Conservation (phyloP, 2,113 vertebrate species). For the Odontesthes bonariensis region DNA sequence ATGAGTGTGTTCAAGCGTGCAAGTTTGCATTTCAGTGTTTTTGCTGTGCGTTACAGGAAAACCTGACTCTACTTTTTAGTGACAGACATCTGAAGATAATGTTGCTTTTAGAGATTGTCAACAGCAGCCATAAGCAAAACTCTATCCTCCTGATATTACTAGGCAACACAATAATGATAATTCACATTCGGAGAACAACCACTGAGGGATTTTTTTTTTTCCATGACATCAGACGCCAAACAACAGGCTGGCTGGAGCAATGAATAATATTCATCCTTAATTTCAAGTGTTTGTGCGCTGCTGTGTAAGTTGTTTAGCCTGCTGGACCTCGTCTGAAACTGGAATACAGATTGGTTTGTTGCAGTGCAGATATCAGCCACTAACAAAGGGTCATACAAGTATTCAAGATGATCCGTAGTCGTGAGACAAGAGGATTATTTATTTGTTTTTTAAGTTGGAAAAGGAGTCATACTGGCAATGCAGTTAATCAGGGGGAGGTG, state of each 20-base stretch:
- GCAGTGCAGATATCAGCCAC: constrained; percentile 23
- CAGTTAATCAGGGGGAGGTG: no score
- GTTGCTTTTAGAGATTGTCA: constrained; percentile 57
- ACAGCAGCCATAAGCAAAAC: constrained; percentile 43
- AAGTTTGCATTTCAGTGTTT: constrained; percentile 35
- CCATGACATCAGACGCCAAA: constrained; percentile 46
- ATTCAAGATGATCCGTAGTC: no score
- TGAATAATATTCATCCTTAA: constrained; percentile 57
- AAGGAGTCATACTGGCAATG: no score
- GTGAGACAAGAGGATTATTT: no score
- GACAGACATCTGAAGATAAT: constrained; percentile 34
- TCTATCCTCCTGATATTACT: constrained; percentile 55
- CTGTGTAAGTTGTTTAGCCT: constrained; percentile 59
- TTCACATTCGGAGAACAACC: constrained; percentile 38
- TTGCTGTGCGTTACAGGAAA: constrained; percentile 41
- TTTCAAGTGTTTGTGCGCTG: constrained; percentile 62
- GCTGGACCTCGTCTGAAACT: constrained; percentile 24
- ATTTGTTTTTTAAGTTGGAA: no score
- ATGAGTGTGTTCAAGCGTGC: constrained; percentile 28
- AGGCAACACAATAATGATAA: constrained; percentile 51
- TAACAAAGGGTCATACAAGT: background rate
- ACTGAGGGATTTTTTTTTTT: constrained; percentile 15
- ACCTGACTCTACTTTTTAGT: constrained; percentile 18
- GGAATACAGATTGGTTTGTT: constrained; percentile 34
- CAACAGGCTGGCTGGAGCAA: constrained; percentile 34